A percentile compares a stretch with the other conserved stretches of the same genome.
Conservation (phyloP, 2,113 vertebrate species). For the Varanus salvator region DNA sequence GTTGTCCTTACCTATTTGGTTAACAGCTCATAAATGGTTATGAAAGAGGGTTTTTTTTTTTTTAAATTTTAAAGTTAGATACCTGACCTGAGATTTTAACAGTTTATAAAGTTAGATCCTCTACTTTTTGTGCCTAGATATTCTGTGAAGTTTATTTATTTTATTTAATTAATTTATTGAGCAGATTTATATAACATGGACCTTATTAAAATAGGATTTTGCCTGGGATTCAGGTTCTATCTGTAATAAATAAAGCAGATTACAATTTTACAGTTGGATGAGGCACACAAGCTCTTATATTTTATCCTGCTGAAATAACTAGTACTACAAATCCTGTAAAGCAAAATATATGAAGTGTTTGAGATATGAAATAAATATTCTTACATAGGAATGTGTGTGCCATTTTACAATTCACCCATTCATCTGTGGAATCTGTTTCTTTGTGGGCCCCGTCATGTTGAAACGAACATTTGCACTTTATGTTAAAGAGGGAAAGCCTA, state of each 20-base stretch:
- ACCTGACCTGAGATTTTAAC: background rate
- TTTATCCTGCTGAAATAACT: background rate
- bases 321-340: background rate
- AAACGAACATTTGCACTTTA: background rate
- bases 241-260: background rate
- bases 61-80: background rate
- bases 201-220: background rate
- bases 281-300: background rate
- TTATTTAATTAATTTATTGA: too few relatives aligned
- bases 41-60: background rate
- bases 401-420: background rate
- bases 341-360: background rate
- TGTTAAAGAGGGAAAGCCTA: background rate
- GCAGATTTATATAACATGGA: background rate
- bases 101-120: background rate
- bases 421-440: background rate
- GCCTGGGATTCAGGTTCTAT: background rate
- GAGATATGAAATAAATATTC: background rate
- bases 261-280: background rate
- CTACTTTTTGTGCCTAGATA: background rate
- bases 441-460: background rate
- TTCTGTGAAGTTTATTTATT: background rate
- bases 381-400: background rate
- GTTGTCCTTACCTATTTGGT: constrained; percentile 5
- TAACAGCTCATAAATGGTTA: constrained; percentile 1